Evolutionary conservation across 2,888 invertebrate genomes (phyloP).

Genomic region (Cactoblastis cactorum): DNA sequence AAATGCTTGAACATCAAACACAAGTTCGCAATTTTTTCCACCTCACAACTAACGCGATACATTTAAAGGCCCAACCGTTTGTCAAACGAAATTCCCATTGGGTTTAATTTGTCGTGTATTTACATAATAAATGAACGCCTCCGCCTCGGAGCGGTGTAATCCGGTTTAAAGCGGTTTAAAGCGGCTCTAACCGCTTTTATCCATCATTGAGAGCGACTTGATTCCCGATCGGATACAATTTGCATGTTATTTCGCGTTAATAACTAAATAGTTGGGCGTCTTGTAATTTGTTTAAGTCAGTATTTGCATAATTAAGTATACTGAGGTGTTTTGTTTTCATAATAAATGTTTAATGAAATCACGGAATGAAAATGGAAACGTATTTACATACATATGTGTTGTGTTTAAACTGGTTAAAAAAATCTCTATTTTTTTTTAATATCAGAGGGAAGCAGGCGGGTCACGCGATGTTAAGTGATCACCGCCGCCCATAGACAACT

Average conservation of each 20-base stretch:
- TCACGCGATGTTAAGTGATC: too few species aligned
- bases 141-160: conserved; percentile 65
- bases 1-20: not conserved
- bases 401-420: too few species aligned
- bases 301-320: conserved; percentile 39
- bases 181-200: conserved; percentile 69
- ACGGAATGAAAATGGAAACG: too few species aligned
- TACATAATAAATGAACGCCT: conserved; percentile 78
- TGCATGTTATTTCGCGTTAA: conserved; percentile 68
- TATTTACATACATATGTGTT: too few species aligned
- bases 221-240: conserved; percentile 73
- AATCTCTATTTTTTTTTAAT: too few species aligned
- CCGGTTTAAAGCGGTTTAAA: conserved; percentile 60
- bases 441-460: too few species aligned
- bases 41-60: conserved; percentile 28
- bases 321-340: not conserved
- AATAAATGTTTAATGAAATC: not conserved
- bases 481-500: too few species aligned
- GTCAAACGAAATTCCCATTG: conserved; percentile 73
- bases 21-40: conserved; percentile 4
- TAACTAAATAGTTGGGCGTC: conserved; percentile 60
- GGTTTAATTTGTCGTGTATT: conserved; percentile 79
- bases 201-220: conserved; percentile 75
- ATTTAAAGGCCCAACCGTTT: conserved; percentile 59
- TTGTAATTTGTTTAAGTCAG: conserved; percentile 46